Evolutionary conservation across 2,797 vertebrate species (phyloP), one percentile per base, ranked within the genome.

Genomic region (Euthynnus affinis): DNA sequence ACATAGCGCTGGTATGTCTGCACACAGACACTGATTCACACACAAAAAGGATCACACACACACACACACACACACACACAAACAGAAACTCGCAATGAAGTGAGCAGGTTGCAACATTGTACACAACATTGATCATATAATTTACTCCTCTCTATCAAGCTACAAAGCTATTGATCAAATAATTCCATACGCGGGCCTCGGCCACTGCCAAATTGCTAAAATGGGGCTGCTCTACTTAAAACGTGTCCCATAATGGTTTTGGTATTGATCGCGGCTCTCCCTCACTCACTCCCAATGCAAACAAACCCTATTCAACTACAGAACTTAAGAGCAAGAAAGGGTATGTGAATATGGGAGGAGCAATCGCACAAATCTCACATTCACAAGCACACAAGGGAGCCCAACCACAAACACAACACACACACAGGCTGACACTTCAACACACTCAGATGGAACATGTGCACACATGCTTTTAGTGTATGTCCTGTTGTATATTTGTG

Each of bases 111-210:
- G 74, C 25, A 52, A 79, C 74, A 85, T 75, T 84, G 79, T 88
- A 88, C 80, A 90, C 86, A 91, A 74, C 92, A 96, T 95, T 94
- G 94, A 96, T 95, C 94, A 92, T 92, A 94, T 95, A 95, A 96
- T 96, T 95, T 95, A 95, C 95, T 95, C 92, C 93, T 94, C 94
- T 93, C 92, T 94, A 93, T 94, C 91, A 94, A 92, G 90, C 91
- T 85, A 88, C 91, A 90, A 91, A 84, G 85, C 89, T 94, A 96
- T 96, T 95, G 95, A 96, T 95, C 88, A 94, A 95, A 95, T 95
- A 94, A 95, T 95, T 95, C 94, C 93, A 93, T 91, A 90, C 90
- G 91, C 84, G 85, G 83, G 92, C 87, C 90, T 92, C 69, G 76
- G 88, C 93, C 90, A 84, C 89, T 71, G 89, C 71, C 92, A 95